Conservation (phyloP, 2,888 invertebrate genomes). For the Chrysolina oricalcia region DNA sequence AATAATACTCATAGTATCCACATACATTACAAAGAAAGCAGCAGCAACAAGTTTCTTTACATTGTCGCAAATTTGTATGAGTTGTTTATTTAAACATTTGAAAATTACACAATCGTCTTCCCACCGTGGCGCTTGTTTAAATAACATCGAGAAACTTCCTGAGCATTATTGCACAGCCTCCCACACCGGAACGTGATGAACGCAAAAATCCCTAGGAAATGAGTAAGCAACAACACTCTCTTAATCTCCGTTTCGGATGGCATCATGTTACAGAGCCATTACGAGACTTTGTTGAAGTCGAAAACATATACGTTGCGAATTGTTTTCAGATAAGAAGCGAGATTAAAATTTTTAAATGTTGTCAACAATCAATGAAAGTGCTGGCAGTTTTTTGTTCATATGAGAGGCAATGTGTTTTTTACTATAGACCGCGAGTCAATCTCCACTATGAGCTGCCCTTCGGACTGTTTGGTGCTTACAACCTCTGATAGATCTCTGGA, state of each 20-base stretch:
- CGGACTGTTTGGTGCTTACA: too few species aligned
- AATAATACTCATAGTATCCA: too few species aligned
- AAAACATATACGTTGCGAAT: not conserved
- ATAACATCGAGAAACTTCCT: constrained; percentile 13
- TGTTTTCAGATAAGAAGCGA: not conserved
- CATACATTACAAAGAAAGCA: too few species aligned
- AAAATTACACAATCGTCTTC: constrained; percentile 5
- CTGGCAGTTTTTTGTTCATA: too few species aligned
- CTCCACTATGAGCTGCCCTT: too few species aligned
- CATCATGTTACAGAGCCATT: constrained; percentile 6
- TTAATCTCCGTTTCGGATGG: not conserved
- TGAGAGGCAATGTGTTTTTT: too few species aligned
- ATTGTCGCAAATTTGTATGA: not conserved
- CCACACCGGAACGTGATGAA: constrained; percentile 17
- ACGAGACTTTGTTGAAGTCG: constrained; percentile 10
- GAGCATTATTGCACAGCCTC: not conserved
- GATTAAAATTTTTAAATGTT: not conserved
- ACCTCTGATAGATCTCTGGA: too few species aligned
- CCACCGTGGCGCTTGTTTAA: constrained; percentile 19
- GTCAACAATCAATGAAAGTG: not conserved
- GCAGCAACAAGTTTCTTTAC: not conserved
- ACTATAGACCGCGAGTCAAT: too few species aligned
- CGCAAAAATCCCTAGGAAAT: constrained; percentile 16
- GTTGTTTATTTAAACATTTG: not conserved
- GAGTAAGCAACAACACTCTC: constrained; percentile 7